Percentiles rank a stretch among this genome's conserved stretches.
Evolutionary conservation across 1,140 invertebrate genomes (phyloP).

Genomic region (Cyrtorhinus lividipennis): DNA sequence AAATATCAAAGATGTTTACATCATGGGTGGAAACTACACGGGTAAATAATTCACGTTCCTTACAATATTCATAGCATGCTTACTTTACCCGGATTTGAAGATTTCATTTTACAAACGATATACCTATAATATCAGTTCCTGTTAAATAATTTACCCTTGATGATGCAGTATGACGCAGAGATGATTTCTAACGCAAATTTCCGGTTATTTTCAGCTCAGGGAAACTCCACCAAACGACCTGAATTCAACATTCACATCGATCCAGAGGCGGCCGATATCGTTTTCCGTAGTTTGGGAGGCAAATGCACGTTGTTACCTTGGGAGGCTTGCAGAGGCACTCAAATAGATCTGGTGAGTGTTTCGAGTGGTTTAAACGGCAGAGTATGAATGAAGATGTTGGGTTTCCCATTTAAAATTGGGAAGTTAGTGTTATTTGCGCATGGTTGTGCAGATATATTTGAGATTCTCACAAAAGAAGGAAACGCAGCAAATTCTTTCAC

Average conservation of each 20-base stretch:
- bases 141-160: too few species aligned
- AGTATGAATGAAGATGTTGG: not conserved
- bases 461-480: too few species aligned
- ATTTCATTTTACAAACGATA: too few species aligned
- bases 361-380: too few species aligned
- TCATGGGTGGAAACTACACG: slow-evolving; percentile 63
- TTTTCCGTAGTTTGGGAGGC: slow-evolving; percentile 38
- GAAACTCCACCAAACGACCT: slow-evolving; percentile 46
- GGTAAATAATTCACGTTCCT: slow-evolving; percentile 37
- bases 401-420: not conserved
- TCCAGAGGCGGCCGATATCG: slow-evolving; percentile 60
- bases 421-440: too few species aligned
- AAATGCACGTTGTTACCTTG: slow-evolving; percentile 46
- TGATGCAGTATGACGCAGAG: too few species aligned
- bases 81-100: too few species aligned
- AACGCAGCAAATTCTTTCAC: too few species aligned
- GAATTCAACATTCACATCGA: slow-evolving; percentile 69
- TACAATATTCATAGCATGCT: too few species aligned
- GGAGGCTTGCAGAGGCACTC: slow-evolving; percentile 29
- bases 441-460: too few species aligned
- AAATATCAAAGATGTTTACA: slow-evolving; percentile 44
- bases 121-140: too few species aligned
- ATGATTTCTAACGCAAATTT: not conserved
- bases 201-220: slow-evolving; percentile 35
- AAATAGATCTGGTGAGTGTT: slow-evolving; percentile 20